Conservation (phyloP, 2,797 vertebrate genomes). For the Scomberomorus guttatus region DNA sequence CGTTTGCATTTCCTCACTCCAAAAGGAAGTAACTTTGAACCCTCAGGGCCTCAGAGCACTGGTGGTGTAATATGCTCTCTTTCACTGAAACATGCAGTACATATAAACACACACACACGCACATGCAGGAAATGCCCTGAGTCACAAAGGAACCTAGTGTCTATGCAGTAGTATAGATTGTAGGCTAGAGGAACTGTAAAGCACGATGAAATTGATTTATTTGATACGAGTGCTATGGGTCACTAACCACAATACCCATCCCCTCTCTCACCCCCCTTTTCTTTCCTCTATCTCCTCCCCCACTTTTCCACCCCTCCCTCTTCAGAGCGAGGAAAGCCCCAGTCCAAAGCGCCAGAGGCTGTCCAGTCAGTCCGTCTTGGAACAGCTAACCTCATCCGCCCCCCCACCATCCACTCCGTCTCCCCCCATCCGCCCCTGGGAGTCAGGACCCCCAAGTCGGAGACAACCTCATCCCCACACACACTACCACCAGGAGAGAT, state of each 20-base stretch:
- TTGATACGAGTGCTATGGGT: conserved; percentile 64
- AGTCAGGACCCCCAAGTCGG: conserved; percentile 93
- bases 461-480: conserved; percentile 91
- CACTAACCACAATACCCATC: conserved; percentile 60
- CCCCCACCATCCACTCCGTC: conserved; percentile 94
- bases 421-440: conserved; percentile 98
- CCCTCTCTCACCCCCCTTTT: conserved; percentile 5
- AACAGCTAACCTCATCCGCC: conserved; percentile 90
- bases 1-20: conserved; percentile 72
- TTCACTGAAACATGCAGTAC: conserved; percentile 30
- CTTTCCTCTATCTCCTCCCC: conserved; percentile 17
- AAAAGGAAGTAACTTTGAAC: conserved; percentile 82
- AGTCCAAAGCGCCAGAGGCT: conserved; percentile 97
- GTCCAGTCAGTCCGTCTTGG: conserved; percentile 93
- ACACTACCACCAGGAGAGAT: conserved; percentile 95
- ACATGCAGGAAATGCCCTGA: conserved; percentile 74
- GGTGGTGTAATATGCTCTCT: conserved; percentile 64
- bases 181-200: conserved; percentile 39
- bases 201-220: conserved; percentile 62
- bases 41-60: conserved; percentile 65
- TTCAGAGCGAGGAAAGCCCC: conserved; percentile 94
- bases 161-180: conserved; percentile 50
- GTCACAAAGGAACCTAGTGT: conserved; percentile 72
- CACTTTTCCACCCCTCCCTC: conserved; percentile 26
- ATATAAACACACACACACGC: conserved; percentile 8